Base-by-base conservation (phyloP, 30 jellyfish, hydroid and myxozoan species). In the Aurelia sp. region DNA sequence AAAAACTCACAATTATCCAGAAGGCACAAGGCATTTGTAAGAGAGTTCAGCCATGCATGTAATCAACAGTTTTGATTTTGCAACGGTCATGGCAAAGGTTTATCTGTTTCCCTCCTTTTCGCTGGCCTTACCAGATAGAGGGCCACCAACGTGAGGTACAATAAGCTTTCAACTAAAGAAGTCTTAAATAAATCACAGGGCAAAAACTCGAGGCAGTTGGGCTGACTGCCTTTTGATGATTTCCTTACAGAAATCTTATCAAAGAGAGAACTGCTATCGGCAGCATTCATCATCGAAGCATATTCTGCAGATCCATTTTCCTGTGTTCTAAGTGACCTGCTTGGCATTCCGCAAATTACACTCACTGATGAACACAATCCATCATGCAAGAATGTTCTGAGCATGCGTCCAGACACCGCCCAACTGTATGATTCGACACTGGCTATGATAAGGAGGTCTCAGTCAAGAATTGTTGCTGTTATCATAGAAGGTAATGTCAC, bases 391-490 rank as follows among this genome's bases (percentile, higher is more conserved):
- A 89, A 80, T 53, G 97, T 89, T 24, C 72, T 89, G 21, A 89
- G 97, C 88, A 89, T 89, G 97, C 79, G 97, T 10, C 97, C 97
- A 22, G 91, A 89, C 84, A 74, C 87, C 5, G 81, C 76, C 3
- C 97, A 89, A 82, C 81, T 89, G 51, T 67, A 69, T 68, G 86
- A 89, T 55, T 89, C 97, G 8, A 72, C 84, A 27, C 17, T 89
- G 51, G 92, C 91, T 15, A 60, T 89, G 93, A 89, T 89, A 41
- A 71, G 88, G 59, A 87, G 78, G 30, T 63, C 89, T 5, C 84
- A 89, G 35, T 87, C 97, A 20, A 67, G 91, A 15, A 81, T 89
- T 18, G 97, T 89, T 63, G 97, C 92, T 5, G 92, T 89, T 22
- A 73, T 89, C n/a, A 69, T 87, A 60, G 97, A 87, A 76, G 96